A percentile compares a stretch with the other conserved stretches of the same genome.
These are phyloP conservation scores for Thunnus maccoyii DNA, from an alignment of 2,113 vertebrate species.

Conservation along the genomic window DNA sequence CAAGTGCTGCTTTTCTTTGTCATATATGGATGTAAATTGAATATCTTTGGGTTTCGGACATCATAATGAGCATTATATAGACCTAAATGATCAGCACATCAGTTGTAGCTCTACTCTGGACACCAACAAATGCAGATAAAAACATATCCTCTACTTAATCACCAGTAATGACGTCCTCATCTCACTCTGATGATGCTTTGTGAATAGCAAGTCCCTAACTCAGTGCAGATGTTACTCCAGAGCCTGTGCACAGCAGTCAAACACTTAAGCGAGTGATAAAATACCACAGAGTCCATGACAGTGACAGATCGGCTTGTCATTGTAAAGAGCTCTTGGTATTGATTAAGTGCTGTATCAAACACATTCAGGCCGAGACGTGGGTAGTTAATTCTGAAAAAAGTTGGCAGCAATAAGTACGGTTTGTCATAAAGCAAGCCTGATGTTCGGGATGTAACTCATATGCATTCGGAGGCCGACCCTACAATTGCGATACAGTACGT, in stretches of 20 bases:
- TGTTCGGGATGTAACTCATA: not conserved
- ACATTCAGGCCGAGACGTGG: slow-evolving; percentile 28
- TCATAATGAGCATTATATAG: not conserved
- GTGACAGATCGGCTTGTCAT: slow-evolving; percentile 52
- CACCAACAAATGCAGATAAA: not conserved
- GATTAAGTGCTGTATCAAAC: slow-evolving; percentile 55
- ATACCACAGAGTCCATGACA: slow-evolving; percentile 14
- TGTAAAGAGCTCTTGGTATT: slow-evolving; percentile 27
- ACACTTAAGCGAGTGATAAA: slow-evolving; percentile 37
- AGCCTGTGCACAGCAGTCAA: slow-evolving; percentile 18
- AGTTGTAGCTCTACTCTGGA: not conserved
- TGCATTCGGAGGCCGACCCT: not conserved
- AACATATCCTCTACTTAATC: slow-evolving; percentile 1
- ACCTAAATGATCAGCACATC: not conserved
- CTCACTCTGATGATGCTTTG: not conserved
- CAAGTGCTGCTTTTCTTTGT: not conserved
- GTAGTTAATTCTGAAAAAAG: slow-evolving; percentile 20
- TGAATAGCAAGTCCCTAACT: slow-evolving; percentile 21
- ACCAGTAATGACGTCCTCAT: slow-evolving; percentile 8
- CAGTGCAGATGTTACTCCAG: not conserved
- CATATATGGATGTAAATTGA: not conserved
- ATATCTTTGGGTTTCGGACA: not conserved
- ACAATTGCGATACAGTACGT: not conserved
- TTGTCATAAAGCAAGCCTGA: slow-evolving; percentile 4
- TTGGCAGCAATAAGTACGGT: slow-evolving; percentile 27